phyloP scores from a whole-genome alignment of 2,797 vertebrate genomes.

The Huso huso region DNA sequence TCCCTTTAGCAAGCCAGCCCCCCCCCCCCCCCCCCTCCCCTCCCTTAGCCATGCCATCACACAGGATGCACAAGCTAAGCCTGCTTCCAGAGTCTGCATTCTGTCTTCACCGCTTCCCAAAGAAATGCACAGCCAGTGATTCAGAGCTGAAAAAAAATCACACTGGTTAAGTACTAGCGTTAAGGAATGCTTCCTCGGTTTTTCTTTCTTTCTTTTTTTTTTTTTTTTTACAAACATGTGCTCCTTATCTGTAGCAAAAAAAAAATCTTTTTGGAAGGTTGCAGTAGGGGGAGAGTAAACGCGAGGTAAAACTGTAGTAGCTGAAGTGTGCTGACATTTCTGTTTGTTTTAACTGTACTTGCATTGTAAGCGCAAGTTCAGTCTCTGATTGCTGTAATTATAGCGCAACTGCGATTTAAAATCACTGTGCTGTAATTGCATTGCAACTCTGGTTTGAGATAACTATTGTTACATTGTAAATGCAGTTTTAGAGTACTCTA shows the following conservation, averaged over 20 bases:
- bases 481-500: too few species aligned
- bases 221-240: neutral
- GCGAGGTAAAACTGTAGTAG: neutral
- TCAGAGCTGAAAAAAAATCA: neutral
- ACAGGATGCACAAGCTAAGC: neutral
- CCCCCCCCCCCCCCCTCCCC: too few species aligned
- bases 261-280: neutral
- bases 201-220: too few species aligned
- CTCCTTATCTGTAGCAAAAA: neutral
- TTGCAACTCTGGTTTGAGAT: too few species aligned
- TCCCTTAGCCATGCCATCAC: neutral
- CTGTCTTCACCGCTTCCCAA: neutral
- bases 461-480: neutral
- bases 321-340: neutral
- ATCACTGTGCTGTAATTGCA: too few species aligned
- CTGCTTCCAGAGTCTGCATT: neutral
- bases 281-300: neutral
- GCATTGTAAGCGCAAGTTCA: neutral
- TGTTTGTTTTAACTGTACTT: neutral
- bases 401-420: neutral
- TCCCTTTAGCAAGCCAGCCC: neutral
- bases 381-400: neutral
- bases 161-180: neutral
- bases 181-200: neutral
- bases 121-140: neutral